Evolutionary conservation across 2,888 invertebrate species (phyloP), one percentile per base, ranked within the genome.

Genomic region (Epinotia bilunana): DNA sequence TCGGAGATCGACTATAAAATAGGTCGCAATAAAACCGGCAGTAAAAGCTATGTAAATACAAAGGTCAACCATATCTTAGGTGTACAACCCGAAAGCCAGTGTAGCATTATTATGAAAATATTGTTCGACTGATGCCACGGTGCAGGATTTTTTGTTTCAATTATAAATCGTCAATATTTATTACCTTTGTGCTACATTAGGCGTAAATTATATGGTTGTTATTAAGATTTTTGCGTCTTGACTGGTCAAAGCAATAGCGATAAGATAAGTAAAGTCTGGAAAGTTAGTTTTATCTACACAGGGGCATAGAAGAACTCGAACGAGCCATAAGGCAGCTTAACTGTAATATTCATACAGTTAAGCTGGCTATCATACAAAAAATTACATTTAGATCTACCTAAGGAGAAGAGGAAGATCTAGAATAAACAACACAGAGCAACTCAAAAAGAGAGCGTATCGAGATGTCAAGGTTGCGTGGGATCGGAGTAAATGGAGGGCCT

Each of bases 1-100:
- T 78, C 76, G 77, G 74, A 79, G 79, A 80, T 81, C 79, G 80
- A 77, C 77, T 79, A 80, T 80, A 81, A 79, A 80, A 82, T 79
- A 78, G 80, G 79, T 80, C 78, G 80, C 81, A 80, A 79, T 74
- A 74, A 83, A 81, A 79, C 43, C 20, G 20, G 58, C 74, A 71
- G 68, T 80, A 79, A 83, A 74, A 58, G 58, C 60, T 74, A 76
- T 78, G 78, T 74, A 77, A 78, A 78, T 78, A 74, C 68, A 77
- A 71, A 75, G 73, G 70, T 74, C 64, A 65, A 65, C 60, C 53
- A 76, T 77, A 76, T 77, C 75, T 77, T 62, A 72, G 57, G 71
- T 49, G 63, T 76, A 78, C 18, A 13, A 39, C 74, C 58, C 58
- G 67, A 77, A 72, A 67, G 78, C 74, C 57, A 28, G 23, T 28